Conservation (phyloP, 2,113 vertebrate species). For the Trematomus loennbergii region DNA sequence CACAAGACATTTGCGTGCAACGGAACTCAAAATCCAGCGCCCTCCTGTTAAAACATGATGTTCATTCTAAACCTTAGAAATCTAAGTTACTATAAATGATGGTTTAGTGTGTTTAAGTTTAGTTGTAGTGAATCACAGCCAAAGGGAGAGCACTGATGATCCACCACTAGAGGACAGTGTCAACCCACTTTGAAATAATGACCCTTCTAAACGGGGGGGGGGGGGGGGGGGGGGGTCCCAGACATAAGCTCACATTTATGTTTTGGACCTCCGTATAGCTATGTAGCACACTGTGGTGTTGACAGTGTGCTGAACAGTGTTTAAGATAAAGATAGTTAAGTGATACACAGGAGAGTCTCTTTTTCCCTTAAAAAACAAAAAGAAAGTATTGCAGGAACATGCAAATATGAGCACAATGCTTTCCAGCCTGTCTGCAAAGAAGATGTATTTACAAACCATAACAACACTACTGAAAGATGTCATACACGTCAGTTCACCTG, state of each 20-base stretch:
- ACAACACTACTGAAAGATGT: background rate
- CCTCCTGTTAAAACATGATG: background rate
- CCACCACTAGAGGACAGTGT: constrained; percentile 73
- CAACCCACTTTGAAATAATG: constrained; percentile 18
- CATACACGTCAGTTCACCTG: background rate
- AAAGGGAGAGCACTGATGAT: background rate
- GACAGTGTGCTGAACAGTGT: background rate
- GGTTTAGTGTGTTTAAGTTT: background rate
- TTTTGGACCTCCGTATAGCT: background rate
- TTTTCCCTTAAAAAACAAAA: background rate
- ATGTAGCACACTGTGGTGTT: constrained; percentile 6
- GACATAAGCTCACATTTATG: background rate
- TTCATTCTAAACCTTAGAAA: background rate
- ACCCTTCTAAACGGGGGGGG: background rate
- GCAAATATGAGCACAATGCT: background rate
- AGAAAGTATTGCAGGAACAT: constrained; percentile 9
- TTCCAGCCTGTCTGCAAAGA: constrained; percentile 5
- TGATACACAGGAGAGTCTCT: background rate
- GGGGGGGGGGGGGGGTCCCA: background rate
- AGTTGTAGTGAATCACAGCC: background rate
- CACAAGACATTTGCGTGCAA: background rate
- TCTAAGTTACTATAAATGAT: background rate
- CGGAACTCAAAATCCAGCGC: background rate
- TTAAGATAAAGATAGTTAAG: too few relatives aligned
- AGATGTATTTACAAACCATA: background rate